Evolutionary conservation across 2,113 vertebrate genomes (phyloP), one percentile per base, ranked within the genome.

Genomic region (Cavia porcellus): DNA sequence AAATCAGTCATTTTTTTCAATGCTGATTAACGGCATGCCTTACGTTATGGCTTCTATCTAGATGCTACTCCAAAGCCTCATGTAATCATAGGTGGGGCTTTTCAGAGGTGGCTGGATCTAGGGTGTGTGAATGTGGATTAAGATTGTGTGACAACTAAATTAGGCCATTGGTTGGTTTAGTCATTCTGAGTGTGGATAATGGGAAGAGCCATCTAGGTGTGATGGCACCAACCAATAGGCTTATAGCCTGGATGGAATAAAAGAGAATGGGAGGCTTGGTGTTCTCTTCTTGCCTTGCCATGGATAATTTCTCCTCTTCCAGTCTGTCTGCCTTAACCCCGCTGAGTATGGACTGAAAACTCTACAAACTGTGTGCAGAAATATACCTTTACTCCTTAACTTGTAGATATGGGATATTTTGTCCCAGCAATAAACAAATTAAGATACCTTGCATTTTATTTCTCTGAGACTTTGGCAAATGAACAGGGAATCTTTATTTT

Each of bases 381-480:
- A 77, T 77, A 77, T 47, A 77, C 28, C 75, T 50, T 50, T 50
- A 13, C 3, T 32, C 45, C 25, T 79, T 50, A 50, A 79, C 28
- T 30, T 50, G 28, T 9, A 25, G 74, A 6, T 50, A 3, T 32
- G 30, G 45, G 42, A 7, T 79, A 79, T 50, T 79, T 47, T 79
- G 45, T 79, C 45, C 25, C 45, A 79, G 45, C 14, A 15, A 50
- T 14, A 25, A 47, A 30, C 5, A 50, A 30, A 32, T 30, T 15
- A 50, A 50, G 7, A 30, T 7, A 55, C 32, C 15, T 83, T 86
- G 20, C 28, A 74, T 94, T 90, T 90, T 24, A 68, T 42, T 89
- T 84, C 30, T 30, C 47, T 95, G n/a, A 42, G 28, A 80, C 89
- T 96, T 94, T 93, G 35, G 77, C 20, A 28, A 82, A 80, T 74